phyloP scores from a whole-genome alignment of 2,113 vertebrate species.

The Hippopotamus amphibius region DNA sequence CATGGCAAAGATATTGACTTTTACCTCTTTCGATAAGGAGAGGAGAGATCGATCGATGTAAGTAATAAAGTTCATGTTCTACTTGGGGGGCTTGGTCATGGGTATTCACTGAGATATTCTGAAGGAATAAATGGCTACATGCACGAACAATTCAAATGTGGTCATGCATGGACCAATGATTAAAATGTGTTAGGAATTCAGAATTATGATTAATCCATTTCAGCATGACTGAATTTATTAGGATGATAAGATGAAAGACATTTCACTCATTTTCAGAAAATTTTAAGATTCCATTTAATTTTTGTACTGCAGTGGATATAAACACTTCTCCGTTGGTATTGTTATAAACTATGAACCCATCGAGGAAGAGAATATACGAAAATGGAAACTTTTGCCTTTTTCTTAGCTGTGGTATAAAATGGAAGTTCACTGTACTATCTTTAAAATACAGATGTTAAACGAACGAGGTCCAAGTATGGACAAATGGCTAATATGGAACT shows the following conservation, averaged over 20 bases:
- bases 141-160: not conserved
- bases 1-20: not conserved
- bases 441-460: not conserved
- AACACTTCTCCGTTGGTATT: not conserved
- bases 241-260: not conserved
- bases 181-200: not conserved
- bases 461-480: not conserved
- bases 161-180: too few species aligned
- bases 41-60: not conserved
- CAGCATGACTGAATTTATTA: not conserved
- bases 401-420: not conserved
- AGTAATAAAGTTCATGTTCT: not conserved
- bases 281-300: not conserved
- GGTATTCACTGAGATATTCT: not conserved
- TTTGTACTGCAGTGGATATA: not conserved
- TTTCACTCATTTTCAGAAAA: not conserved
- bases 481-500: fast-evolving
- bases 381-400: not conserved
- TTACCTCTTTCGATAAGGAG: not conserved
- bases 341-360: not conserved
- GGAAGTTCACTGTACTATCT: not conserved
- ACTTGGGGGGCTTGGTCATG: too few species aligned
- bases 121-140: not conserved
- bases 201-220: not conserved
- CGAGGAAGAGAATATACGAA: not conserved